Percentiles rank a stretch among this genome's conserved stretches.
Evolutionary conservation across 2,797 vertebrate genomes (phyloP).

Genomic region (Acrossocheilus wenchowensis): DNA sequence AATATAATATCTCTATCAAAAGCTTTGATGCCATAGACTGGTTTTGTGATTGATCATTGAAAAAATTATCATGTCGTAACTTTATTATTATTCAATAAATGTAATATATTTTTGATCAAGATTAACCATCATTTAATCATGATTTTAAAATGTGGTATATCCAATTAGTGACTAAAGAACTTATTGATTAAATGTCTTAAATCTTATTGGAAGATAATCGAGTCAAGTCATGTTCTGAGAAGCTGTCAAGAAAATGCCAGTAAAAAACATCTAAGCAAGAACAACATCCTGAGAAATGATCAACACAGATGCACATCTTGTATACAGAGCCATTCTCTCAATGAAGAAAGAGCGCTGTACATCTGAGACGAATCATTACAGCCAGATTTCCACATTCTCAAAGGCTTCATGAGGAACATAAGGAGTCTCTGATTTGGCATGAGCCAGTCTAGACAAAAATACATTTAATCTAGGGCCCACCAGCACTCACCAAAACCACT

Average conservation of each 20-base stretch:
- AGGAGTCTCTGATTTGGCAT: slow-evolving; percentile 29
- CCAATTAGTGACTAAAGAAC: background rate
- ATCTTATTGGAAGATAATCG: background rate
- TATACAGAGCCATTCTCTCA: background rate
- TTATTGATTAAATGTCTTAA: background rate
- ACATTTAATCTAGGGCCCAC: slow-evolving; percentile 65
- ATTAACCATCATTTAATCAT: no score
- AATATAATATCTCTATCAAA: background rate
- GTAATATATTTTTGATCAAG: no score
- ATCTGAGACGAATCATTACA: slow-evolving; percentile 39
- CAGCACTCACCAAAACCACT: slow-evolving; percentile 57
- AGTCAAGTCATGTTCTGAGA: background rate
- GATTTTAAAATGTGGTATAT: background rate
- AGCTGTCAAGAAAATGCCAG: background rate
- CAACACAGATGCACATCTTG: slow-evolving; percentile 18
- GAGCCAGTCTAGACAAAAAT: slow-evolving; percentile 57
- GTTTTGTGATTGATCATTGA: background rate
- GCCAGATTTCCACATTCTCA: slow-evolving; percentile 38
- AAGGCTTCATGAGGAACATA: slow-evolving; percentile 15
- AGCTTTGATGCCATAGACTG: background rate
- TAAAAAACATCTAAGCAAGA: background rate
- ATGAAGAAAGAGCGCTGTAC: slow-evolving; percentile 3
- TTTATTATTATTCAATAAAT: no score
- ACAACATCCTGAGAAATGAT: background rate
- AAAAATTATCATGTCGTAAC: no score